Evolutionary conservation across 2,113 vertebrate genomes (phyloP).

Genomic region (Poicephalus meyeri): DNA sequence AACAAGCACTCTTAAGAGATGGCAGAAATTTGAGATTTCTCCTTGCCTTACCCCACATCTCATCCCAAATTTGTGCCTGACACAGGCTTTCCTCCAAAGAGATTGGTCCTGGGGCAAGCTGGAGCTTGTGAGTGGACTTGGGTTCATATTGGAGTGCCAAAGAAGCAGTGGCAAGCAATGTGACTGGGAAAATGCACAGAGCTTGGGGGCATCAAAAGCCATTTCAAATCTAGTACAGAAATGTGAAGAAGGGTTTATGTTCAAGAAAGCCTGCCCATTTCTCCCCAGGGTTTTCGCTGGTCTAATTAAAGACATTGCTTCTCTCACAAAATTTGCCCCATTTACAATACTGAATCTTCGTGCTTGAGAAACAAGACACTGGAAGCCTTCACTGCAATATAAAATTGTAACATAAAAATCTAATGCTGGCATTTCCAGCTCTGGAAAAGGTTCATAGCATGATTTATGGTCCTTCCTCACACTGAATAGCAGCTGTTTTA

Average conservation of each 20-base stretch:
- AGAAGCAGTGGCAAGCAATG: neutral
- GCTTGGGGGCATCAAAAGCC: neutral
- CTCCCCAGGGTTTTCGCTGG: neutral
- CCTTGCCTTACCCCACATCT: neutral
- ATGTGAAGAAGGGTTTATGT: neutral
- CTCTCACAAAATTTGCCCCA: neutral
- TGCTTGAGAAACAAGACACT: neutral
- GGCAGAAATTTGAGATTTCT: neutral
- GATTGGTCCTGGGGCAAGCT: neutral
- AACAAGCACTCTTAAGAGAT: neutral
- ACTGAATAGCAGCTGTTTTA: neutral
- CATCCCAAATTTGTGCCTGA: neutral
- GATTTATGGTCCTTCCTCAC: neutral
- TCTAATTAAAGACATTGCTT: neutral
- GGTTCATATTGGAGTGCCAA: neutral
- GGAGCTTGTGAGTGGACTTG: neutral
- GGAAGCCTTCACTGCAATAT: neutral
- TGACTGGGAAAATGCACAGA: neutral
- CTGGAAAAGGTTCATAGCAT: neutral
- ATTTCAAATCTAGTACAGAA: neutral
- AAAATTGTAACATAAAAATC: neutral
- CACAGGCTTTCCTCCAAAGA: neutral
- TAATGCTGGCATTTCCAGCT: neutral
- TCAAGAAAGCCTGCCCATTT: neutral
- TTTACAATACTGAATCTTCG: neutral